Conservation (phyloP, 2,797 vertebrate species). For the Sylvia borin region DNA sequence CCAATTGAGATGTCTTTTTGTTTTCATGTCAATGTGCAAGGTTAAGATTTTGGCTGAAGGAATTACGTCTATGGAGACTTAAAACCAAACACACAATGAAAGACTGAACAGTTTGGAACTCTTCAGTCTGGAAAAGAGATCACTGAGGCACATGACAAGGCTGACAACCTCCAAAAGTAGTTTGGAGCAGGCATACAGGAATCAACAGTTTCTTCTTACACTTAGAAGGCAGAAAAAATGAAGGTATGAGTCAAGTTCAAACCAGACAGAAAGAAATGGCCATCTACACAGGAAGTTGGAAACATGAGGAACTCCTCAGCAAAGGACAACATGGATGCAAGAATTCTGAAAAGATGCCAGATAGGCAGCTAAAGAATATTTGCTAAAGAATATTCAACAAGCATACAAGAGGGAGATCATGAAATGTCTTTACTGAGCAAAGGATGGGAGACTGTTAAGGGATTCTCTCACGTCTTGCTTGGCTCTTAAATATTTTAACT, state of each 20-base stretch:
- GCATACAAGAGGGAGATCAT: neutral
- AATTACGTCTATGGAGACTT: neutral
- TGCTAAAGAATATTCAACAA: neutral
- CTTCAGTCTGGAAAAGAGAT: neutral
- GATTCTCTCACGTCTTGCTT: neutral
- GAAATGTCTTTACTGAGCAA: neutral
- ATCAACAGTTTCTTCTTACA: neutral
- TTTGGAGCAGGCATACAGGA: neutral
- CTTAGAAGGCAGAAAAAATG: neutral
- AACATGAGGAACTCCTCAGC: neutral
- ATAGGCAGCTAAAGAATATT: neutral
- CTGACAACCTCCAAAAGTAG: neutral
- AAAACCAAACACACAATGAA: neutral
- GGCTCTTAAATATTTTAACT: neutral
- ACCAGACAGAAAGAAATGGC: neutral
- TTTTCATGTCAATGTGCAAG: neutral
- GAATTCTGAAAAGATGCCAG: neutral
- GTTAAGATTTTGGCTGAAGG: neutral
- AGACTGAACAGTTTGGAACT: neutral
- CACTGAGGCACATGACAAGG: neutral
- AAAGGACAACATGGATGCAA: neutral
- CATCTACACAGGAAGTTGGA: neutral
- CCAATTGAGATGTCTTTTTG: rapidly evolving
- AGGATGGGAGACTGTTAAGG: neutral
- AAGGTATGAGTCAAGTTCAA: neutral